Percentiles rank a stretch among this genome's conserved stretches.
Conservation (phyloP, 2,888 invertebrate species). For the Platycnemis pennipes region DNA sequence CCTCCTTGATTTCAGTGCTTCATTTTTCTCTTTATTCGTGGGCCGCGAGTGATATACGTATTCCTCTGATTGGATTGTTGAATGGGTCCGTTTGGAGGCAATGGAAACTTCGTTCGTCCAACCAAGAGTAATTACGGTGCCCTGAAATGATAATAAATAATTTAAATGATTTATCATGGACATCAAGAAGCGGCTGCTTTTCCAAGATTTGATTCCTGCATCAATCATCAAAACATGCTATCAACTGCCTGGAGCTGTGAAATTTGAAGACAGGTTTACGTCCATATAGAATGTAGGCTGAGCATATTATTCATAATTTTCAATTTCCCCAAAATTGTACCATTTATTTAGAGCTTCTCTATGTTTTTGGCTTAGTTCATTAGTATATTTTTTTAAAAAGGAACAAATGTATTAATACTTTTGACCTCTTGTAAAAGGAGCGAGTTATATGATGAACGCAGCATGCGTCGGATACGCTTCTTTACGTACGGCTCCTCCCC, state of each 20-base stretch:
- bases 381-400: no score
- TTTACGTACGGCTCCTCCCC: no score
- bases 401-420: no score
- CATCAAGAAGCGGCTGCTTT: background rate
- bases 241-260: constrained; percentile 22
- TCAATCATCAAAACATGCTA: constrained; percentile 28
- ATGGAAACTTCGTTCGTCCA: background rate
- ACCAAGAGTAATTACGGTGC: background rate
- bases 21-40: background rate
- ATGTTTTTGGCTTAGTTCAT: no score
- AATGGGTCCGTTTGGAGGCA: background rate
- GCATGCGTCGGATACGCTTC: no score
- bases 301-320: background rate
- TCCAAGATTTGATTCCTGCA: background rate
- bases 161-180: constrained; percentile 5
- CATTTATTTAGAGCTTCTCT: background rate
- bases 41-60: background rate
- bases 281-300: background rate
- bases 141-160: background rate
- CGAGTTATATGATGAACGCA: no score
- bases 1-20: background rate
- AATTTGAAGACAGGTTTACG: background rate
- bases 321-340: background rate
- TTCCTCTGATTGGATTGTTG: background rate
- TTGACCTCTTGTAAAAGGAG: no score